Percentiles rank a stretch among this genome's conserved stretches.
Evolutionary conservation across 1,140 invertebrate genomes (phyloP).

Genomic region (Ganaspis sp.): DNA sequence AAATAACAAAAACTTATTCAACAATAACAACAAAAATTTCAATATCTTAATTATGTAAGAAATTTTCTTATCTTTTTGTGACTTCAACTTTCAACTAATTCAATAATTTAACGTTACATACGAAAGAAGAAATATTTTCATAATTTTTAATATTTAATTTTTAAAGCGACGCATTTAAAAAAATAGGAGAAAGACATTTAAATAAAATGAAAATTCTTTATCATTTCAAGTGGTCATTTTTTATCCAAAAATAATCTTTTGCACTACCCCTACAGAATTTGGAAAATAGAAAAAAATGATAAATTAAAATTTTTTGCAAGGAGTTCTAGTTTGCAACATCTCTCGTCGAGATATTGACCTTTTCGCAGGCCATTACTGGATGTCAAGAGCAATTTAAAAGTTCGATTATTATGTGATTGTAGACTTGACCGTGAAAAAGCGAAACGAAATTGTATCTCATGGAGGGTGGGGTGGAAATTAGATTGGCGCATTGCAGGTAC

Average conservation of each 20-base stretch:
- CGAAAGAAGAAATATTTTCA: no score
- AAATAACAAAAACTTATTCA: no score
- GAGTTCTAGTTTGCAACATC: neutral
- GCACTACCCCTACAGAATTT: no score
- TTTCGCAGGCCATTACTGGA: neutral
- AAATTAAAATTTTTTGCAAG: neutral
- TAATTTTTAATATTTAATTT: neutral
- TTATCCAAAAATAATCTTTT: no score
- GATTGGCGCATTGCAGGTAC: conserved; percentile 30
- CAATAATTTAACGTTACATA: no score
- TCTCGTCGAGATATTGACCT: neutral
- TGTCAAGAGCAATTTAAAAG: conserved; percentile 5
- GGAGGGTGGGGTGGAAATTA: conserved; percentile 19
- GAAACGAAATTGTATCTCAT: conserved; percentile 19
- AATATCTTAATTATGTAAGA: no score
- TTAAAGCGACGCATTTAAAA: neutral
- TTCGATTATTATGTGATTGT: conserved; percentile 6
- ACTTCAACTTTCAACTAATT: no score
- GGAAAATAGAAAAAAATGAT: neutral
- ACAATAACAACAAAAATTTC: no score
- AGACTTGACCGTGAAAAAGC: conserved; percentile 27
- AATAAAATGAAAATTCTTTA: no score
- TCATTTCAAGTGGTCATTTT: no score
- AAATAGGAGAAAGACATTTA: neutral
- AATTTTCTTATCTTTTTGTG: no score